These are phyloP conservation scores for Pseudopipra pipra DNA, from an alignment of 2,113 vertebrate species.

Conservation along the genomic window DNA sequence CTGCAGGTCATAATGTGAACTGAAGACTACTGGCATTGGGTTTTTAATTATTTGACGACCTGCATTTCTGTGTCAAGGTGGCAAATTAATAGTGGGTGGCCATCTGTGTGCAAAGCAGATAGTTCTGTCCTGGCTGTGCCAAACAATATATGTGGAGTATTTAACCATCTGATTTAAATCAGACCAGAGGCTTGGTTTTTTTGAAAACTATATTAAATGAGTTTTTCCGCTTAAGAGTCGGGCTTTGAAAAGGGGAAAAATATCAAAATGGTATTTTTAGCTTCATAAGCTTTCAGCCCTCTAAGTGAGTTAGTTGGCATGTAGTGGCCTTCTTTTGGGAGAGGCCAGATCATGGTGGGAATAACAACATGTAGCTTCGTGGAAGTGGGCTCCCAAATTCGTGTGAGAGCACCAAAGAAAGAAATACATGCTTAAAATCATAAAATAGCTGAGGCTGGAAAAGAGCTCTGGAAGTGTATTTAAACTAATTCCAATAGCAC, in stretches of 20 bases:
- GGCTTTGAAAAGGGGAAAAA: background rate
- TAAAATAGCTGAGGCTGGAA: background rate
- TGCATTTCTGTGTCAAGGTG: conserved; percentile 41
- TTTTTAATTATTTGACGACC: conserved; percentile 51
- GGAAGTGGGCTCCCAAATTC: background rate
- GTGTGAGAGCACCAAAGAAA: background rate
- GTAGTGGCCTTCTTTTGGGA: background rate
- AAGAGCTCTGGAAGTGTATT: background rate
- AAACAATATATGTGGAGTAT: background rate
- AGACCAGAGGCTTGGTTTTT: background rate
- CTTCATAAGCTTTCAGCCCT: background rate
- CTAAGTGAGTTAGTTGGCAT: background rate
- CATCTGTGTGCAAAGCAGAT: conserved; percentile 19
- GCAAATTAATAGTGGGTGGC: conserved; percentile 46
- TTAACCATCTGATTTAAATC: conserved; percentile 20
- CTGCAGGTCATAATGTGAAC: background rate
- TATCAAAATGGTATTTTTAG: background rate
- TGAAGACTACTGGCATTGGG: background rate
- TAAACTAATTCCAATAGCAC: background rate
- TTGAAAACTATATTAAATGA: background rate
- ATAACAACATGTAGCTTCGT: background rate
- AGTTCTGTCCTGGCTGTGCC: background rate
- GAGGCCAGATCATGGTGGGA: background rate
- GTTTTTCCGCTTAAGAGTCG: background rate
- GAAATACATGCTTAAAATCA: background rate